Evolutionary conservation across 2,888 invertebrate genomes (phyloP), one percentile per base, ranked within the genome.

Genomic region (Oxytorus armatus): DNA sequence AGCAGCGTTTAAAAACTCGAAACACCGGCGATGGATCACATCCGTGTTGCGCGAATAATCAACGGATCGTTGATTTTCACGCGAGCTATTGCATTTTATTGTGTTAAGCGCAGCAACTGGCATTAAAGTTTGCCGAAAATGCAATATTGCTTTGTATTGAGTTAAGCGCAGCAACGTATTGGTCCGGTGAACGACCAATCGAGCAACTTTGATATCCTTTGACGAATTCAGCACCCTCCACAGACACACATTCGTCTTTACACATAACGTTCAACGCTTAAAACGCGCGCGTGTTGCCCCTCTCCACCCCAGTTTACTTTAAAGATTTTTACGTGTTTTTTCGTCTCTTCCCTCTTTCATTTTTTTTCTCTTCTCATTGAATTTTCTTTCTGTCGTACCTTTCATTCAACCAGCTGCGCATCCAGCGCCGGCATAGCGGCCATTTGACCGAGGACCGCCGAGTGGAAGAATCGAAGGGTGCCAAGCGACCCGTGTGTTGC

Each of bases 181-280:
- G 89, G 89, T 85, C 88, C 88, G 83, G 80, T 77, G 73, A 70
- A 83, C 85, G 84, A 83, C 90, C 89, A 90, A 90, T 89, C 88
- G 85, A 79, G 77, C 86, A 85, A 85, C 87, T 87, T 86, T 86
- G 1, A 18, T 51, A 51, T 10, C 21, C 18, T 21, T 47, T 47
- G 70, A 66, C 69, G 79, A 86, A 84, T 69, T 76, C 78, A 61
- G 70, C 78, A n/a, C 75, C 55, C 78, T 51, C 81, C 79, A 75
- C 51, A 42, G 69, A 39, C 44, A 3, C n/a, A 33, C 14, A 10
- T 5, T 2, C 7, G 11, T 11, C 7, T 4, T 49, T 11, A 21
- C 44, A n/a, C 23, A 10, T 29, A 51, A 18, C 21, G 44, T n/a
- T 36, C 21, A 21, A 39, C 66, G 14, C n/a, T 7, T 10, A n/a